Percentiles rank a stretch among this genome's conserved stretches.
phyloP scores from a whole-genome alignment of 2,797 vertebrate genomes.

The Spinus pinus region DNA sequence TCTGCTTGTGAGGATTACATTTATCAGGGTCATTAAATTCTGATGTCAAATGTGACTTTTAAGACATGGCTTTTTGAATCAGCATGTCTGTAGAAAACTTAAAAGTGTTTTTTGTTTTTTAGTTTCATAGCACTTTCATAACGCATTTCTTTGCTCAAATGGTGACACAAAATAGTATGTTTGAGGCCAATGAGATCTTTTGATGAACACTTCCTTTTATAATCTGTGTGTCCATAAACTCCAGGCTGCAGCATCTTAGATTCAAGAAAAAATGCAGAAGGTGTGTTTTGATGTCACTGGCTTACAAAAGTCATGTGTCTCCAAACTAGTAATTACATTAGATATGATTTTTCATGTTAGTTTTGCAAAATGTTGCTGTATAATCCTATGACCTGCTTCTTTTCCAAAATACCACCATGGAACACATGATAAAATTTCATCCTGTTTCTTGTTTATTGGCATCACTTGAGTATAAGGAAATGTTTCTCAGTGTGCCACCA shows the following conservation, averaged over 20 bases:
- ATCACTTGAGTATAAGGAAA: neutral
- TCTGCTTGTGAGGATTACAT: neutral
- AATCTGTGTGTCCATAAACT: neutral
- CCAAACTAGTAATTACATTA: neutral
- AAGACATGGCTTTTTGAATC: neutral
- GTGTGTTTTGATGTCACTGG: neutral
- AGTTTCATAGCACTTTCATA: neutral
- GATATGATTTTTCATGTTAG: neutral
- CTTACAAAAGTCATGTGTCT: neutral
- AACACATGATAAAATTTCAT: neutral
- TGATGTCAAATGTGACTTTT: neutral
- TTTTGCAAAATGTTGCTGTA: neutral
- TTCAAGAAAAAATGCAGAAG: neutral
- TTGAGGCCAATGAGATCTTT: neutral
- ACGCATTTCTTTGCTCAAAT: neutral
- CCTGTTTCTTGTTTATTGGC: neutral
- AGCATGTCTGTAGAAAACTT: neutral
- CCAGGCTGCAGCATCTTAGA: neutral
- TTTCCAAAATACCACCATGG: neutral
- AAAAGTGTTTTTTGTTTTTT: neutral
- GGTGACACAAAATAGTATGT: neutral
- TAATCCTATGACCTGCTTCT: neutral
- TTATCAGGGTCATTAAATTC: neutral
- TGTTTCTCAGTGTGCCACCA: constrained; percentile 2
- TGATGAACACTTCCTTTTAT: neutral